These are phyloP conservation scores for Podarcis muralis DNA, from an alignment of 2,113 vertebrate genomes.

Conservation along the genomic window DNA sequence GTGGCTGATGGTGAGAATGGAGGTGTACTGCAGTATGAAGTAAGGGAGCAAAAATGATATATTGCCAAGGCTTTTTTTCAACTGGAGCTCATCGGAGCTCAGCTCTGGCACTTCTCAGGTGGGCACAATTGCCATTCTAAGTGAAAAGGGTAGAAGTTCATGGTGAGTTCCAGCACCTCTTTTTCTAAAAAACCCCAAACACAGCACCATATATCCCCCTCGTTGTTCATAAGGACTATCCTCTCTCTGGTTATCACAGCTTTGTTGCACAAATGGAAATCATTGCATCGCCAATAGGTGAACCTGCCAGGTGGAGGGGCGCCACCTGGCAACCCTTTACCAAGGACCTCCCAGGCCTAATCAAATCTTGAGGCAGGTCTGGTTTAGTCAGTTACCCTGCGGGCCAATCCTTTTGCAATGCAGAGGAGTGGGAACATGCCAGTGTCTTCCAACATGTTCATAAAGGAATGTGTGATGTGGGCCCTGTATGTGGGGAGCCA, in stretches of 20 bases:
- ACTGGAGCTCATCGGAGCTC: too few relatives aligned
- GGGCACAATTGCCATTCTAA: too few relatives aligned
- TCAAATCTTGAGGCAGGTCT: not conserved
- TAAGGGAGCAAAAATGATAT: conserved; percentile 8
- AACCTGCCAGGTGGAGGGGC: not conserved
- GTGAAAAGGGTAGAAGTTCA: too few relatives aligned
- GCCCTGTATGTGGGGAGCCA: not conserved
- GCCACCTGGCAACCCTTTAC: not conserved
- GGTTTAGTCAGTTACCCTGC: not conserved
- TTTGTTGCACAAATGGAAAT: too few relatives aligned
- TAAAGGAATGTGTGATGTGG: not conserved
- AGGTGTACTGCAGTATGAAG: not conserved
- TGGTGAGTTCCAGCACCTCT: too few relatives aligned
- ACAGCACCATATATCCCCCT: too few relatives aligned
- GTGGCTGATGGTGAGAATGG: conserved; percentile 13
- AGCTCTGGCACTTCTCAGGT: too few relatives aligned
- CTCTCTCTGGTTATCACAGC: not conserved
- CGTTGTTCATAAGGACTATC: not conserved
- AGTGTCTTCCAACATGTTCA: not conserved
- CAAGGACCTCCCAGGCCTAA: not conserved
- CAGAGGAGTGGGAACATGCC: too few relatives aligned
- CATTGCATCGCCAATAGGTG: not conserved
- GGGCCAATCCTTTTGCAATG: not conserved
- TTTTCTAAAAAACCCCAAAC: not conserved
- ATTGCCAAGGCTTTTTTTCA: not conserved